These are phyloP conservation scores for Timandra comae DNA, from an alignment of 2,888 invertebrate genomes.

Conservation along the genomic window DNA sequence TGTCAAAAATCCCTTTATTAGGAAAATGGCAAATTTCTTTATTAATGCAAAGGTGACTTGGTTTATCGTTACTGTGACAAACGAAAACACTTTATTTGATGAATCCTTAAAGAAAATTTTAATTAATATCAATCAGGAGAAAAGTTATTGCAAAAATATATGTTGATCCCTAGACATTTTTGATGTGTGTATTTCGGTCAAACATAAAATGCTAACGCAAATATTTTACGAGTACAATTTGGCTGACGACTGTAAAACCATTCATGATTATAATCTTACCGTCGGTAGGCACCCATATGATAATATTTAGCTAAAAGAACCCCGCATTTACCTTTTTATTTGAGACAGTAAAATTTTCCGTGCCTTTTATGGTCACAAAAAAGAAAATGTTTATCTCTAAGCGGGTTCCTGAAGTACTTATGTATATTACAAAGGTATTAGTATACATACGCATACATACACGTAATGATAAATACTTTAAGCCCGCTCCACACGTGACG, in stretches of 20 bases:
- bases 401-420: conserved; percentile 29
- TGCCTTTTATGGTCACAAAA: conserved; percentile 21
- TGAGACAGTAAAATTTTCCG: conserved; percentile 20
- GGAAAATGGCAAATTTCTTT: too few species aligned
- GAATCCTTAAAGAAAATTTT: too few species aligned
- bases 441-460: too few species aligned
- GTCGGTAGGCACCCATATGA: conserved; percentile 14
- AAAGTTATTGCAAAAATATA: too few species aligned
- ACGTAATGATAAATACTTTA: conserved; percentile 25
- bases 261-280: conserved; percentile 20
- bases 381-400: conserved; percentile 39
- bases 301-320: conserved; percentile 24
- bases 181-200: not conserved
- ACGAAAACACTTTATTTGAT: too few species aligned
- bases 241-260: conserved; percentile 20
- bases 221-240: conserved; percentile 12
- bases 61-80: too few species aligned
- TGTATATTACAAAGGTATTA: conserved; percentile 42
- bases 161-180: too few species aligned
- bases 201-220: conserved; percentile 15
- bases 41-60: too few species aligned
- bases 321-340: conserved; percentile 25
- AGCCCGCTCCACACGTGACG: conserved; percentile 50
- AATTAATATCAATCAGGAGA: too few species aligned
- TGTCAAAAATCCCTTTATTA: too few species aligned